Evolutionary conservation across 2,888 invertebrate species (phyloP).

Genomic region (Prenolepis imparis): DNA sequence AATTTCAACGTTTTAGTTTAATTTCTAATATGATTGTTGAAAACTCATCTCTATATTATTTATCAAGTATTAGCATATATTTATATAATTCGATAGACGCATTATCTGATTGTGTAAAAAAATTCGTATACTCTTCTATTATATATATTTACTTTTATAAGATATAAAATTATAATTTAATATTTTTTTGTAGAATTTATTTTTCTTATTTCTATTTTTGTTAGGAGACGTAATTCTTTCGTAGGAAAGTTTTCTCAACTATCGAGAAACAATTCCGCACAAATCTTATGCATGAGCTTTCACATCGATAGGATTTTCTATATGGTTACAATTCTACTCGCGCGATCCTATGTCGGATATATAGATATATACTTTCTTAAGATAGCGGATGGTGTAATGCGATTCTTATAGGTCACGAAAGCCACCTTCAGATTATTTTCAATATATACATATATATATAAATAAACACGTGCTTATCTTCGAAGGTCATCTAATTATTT

Average conservation of each 20-base stretch:
- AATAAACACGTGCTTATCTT: neutral
- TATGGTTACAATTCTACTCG: neutral
- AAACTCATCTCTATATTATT: neutral
- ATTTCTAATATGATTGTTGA: neutral
- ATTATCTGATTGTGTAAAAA: no score
- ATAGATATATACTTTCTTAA: neutral
- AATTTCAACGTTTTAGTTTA: neutral
- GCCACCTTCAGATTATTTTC: slow-evolving; percentile 6
- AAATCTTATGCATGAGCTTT: slow-evolving; percentile 37
- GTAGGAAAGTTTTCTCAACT: slow-evolving; percentile 2
- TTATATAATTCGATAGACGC: slow-evolving; percentile 18
- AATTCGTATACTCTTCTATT: neutral
- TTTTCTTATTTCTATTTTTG: neutral
- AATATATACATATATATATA: neutral
- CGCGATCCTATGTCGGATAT: slow-evolving; percentile 12
- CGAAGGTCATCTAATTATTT: neutral
- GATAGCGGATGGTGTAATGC: neutral
- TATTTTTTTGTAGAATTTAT: neutral
- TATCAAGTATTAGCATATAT: neutral
- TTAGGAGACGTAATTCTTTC: neutral
- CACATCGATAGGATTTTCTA: slow-evolving; percentile 13
- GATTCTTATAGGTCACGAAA: slow-evolving; percentile 22
- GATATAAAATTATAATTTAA: neutral
- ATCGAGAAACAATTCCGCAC: slow-evolving; percentile 21
- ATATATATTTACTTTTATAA: neutral